These are phyloP conservation scores for Propithecus perrieri DNA, from an alignment of 2,797 vertebrate genomes.

Conservation along the genomic window DNA sequence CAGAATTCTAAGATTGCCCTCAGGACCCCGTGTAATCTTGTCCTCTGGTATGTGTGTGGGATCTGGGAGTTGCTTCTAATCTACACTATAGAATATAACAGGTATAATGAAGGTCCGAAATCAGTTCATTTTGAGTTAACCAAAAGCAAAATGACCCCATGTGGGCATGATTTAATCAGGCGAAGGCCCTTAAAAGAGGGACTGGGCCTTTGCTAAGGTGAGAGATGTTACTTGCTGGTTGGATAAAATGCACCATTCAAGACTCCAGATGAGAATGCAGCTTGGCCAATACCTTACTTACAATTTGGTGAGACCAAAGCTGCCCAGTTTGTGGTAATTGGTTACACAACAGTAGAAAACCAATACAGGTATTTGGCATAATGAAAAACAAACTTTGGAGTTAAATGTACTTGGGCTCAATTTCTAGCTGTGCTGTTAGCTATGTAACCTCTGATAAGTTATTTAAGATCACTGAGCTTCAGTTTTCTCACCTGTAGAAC, in stretches of 20 bases:
- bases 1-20: not conserved
- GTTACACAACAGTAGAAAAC: not conserved
- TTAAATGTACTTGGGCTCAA: not conserved
- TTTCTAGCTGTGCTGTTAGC: not conserved
- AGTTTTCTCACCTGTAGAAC: not conserved
- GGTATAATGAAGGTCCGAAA: not conserved
- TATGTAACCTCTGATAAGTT: not conserved
- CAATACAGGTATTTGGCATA: not conserved
- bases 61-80: not conserved
- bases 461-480: not conserved
- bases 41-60: not conserved
- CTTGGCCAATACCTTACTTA: not conserved
- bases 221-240: not conserved
- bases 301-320: not conserved
- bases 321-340: not conserved
- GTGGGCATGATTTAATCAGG: not conserved
- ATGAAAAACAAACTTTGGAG: not conserved
- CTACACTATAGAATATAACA: not conserved
- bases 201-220: not conserved
- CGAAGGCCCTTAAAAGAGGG: not conserved
- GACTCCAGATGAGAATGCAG: not conserved
- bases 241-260: not conserved
- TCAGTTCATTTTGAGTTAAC: constrained; percentile 1
- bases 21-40: not conserved
- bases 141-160: not conserved